A percentile compares a stretch with the other conserved stretches of the same genome.
phyloP scores from a whole-genome alignment of 2,113 vertebrate species.

The Alouatta palliata region DNA sequence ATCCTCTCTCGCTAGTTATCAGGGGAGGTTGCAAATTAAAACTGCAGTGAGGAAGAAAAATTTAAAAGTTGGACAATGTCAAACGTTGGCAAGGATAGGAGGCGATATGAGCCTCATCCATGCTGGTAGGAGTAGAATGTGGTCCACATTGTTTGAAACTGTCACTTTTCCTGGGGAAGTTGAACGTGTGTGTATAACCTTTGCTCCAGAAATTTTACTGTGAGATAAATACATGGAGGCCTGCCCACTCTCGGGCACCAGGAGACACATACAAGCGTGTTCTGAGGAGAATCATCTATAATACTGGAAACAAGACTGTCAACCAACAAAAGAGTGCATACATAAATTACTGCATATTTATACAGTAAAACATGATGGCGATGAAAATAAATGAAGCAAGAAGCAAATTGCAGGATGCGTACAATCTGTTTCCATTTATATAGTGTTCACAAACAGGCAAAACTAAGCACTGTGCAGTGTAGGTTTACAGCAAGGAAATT shows the following conservation, averaged over 20 bases:
- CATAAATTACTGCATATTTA: background rate
- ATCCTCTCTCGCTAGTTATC: background rate
- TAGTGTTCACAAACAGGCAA: background rate
- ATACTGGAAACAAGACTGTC: background rate
- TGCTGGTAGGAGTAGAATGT: background rate
- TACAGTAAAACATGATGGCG: background rate
- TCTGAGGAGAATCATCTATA: background rate
- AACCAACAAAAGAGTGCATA: background rate
- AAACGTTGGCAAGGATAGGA: background rate
- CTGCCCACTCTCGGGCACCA: background rate
- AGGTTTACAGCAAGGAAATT: background rate
- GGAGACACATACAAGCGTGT: background rate
- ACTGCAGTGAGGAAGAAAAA: background rate
- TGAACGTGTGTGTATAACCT: background rate
- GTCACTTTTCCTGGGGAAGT: background rate
- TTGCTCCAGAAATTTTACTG: background rate
- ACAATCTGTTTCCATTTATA: background rate
- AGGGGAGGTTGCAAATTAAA: background rate
- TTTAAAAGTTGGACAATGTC: background rate
- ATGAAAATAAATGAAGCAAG: slow-evolving; percentile 30
- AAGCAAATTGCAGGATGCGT: background rate
- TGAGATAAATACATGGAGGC: background rate
- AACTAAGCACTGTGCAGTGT: background rate
- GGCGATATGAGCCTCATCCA: background rate
- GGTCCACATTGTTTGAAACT: background rate